Conservation (phyloP, 2,888 invertebrate genomes). For the Drosophila niveifrons region DNA sequence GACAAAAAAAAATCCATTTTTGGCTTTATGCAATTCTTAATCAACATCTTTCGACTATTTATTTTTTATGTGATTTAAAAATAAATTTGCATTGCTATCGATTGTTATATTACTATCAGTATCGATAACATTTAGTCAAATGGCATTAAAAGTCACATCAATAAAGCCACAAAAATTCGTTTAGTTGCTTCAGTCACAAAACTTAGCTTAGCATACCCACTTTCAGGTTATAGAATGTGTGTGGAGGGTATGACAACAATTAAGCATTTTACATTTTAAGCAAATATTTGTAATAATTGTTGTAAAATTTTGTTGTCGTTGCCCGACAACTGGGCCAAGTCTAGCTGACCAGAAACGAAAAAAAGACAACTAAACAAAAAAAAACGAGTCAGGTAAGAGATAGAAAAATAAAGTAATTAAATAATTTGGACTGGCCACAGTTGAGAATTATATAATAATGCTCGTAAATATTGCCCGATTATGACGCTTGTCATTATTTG, state of each 20-base stretch:
- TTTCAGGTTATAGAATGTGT: no score
- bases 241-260: constrained; percentile 38
- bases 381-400: not conserved
- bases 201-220: not conserved
- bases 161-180: no score
- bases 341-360: constrained; percentile 6
- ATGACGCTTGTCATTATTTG: constrained; percentile 42
- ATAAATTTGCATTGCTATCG: no score
- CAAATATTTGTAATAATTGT: constrained; percentile 52
- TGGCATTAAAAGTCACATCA: no score
- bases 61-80: no score
- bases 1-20: no score
- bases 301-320: constrained; percentile 38
- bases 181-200: not conserved
- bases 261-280: constrained; percentile 37
- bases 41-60: no score
- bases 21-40: no score
- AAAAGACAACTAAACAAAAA: constrained; percentile 8
- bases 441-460: constrained; percentile 50
- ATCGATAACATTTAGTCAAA: no score
- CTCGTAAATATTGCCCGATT: constrained; percentile 33
- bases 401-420: constrained; percentile 37
- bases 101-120: no score
- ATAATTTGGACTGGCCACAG: constrained; percentile 29
- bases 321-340: constrained; percentile 37